Evolutionary conservation across 2,888 invertebrate species (phyloP), one percentile per base, ranked within the genome.

Genomic region (Morpho deidamia): DNA sequence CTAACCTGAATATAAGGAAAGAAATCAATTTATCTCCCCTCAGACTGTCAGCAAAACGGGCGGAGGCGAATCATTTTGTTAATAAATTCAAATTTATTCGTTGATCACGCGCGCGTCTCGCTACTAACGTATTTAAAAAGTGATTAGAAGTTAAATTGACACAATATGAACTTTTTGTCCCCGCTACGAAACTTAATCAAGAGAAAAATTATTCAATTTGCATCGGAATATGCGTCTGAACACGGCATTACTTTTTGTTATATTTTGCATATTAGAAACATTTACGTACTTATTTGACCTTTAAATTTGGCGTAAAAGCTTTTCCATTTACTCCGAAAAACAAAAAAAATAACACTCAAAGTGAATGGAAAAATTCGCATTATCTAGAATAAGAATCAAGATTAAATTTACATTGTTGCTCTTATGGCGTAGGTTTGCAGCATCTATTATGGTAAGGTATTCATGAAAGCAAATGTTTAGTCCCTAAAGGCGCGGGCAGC

Each of bases 1-100:
- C 59, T 60, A 58, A 60, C 63, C 51, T 60, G 59, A 58, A 59
- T 54, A 38, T 55, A 54, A 58, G 55, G 53, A 67, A 63, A 74
- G n/a, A 83, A 87, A 78, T 79, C 86, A 84, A 89, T 87, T 86
- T 81, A 64, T 65, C 75, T 80, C 86, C 88, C 87, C 86, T 78
- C 71, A 71, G 74, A 74, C 76, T 76, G 78, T 71, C 71, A 74
- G 71, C 67, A 65, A 71, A 69, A 69, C 71, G 76, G 81, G 82
- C 78, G 81, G 73, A 64, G 69, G 61, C 72, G 65, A 80, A 81
- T 83, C 84, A 78, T 74, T 78, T 78, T 70, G 78, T 78, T 87
- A 87, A 88, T 84, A 81, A 75, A 89, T 89, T 87, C 85, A 88
- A 88, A 89, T 89, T 85, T 88, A 89, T 89, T 89, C 89, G 81